A percentile compares a stretch with the other conserved stretches of the same genome.
Conservation (phyloP, 2,797 vertebrate species). For the Eulemur rubriventer region DNA sequence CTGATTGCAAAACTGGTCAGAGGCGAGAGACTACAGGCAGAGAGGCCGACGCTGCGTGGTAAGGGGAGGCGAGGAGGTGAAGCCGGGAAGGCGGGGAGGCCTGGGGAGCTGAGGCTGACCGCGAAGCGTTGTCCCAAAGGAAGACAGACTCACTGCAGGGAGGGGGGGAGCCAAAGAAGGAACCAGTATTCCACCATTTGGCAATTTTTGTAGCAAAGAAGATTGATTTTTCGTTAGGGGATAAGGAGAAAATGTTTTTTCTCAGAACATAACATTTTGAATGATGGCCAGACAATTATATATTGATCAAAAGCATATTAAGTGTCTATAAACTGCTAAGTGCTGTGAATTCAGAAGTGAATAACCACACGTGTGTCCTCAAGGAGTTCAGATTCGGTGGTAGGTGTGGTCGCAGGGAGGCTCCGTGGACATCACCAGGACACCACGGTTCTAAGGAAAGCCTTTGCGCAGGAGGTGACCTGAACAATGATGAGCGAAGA, state of each 20-base stretch:
- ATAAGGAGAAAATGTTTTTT: background rate
- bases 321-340: background rate
- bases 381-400: background rate
- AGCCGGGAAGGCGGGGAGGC: accelerated
- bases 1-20: background rate
- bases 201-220: background rate
- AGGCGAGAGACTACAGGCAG: background rate
- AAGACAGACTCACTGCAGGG: background rate
- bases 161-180: background rate
- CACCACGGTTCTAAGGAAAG: background rate
- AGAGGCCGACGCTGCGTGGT: accelerated
- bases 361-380: background rate
- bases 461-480: background rate
- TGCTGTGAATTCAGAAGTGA: background rate
- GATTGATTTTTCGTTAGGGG: background rate
- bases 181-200: background rate
- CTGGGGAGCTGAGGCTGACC: background rate
- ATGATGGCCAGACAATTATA: background rate
- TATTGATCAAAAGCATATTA: background rate
- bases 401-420: background rate
- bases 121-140: background rate
- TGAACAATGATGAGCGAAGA: background rate
- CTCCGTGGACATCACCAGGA: background rate
- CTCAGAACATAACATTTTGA: background rate
- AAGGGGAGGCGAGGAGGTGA: background rate